A percentile compares a stretch with the other conserved stretches of the same genome.
phyloP scores from a whole-genome alignment of 2,797 vertebrate species.

The Chelonia mydas region DNA sequence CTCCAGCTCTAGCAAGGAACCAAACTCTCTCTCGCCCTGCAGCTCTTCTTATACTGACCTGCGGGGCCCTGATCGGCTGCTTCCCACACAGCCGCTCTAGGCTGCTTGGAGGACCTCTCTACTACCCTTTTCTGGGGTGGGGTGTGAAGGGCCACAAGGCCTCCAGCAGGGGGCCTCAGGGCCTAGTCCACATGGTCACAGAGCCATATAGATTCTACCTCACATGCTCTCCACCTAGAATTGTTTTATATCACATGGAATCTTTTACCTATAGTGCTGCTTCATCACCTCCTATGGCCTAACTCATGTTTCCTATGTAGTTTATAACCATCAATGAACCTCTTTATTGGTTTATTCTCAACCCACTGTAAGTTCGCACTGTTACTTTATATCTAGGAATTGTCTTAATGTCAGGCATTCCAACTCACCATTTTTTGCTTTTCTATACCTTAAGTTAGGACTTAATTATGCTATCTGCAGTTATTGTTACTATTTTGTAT shows the following conservation, averaged over 20 bases:
- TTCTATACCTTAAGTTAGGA: neutral
- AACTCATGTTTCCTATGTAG: neutral
- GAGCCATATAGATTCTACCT: neutral
- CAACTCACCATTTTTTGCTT: neutral
- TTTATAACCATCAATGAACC: conserved; percentile 16
- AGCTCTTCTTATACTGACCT: too few species aligned
- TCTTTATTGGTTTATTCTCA: neutral
- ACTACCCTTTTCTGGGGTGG: too few species aligned
- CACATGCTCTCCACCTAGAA: neutral
- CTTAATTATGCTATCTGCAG: conserved; percentile 43
- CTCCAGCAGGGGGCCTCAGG: too few species aligned
- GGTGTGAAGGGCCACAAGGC: too few species aligned
- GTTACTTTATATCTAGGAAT: conserved; percentile 22
- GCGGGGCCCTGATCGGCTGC: too few species aligned
- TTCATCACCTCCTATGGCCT: neutral
- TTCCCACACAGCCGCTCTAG: too few species aligned
- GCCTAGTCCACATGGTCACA: neutral
- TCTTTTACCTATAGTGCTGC: neutral
- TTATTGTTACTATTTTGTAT: neutral
- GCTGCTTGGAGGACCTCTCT: too few species aligned
- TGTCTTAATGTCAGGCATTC: neutral
- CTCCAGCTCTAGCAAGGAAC: too few species aligned
- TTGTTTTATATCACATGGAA: neutral
- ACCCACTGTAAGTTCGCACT: neutral
- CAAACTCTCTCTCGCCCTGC: too few species aligned